Evolutionary conservation across 2,797 vertebrate genomes (phyloP), one percentile per base, ranked within the genome.

Genomic region (Eutrigla gurnardus): DNA sequence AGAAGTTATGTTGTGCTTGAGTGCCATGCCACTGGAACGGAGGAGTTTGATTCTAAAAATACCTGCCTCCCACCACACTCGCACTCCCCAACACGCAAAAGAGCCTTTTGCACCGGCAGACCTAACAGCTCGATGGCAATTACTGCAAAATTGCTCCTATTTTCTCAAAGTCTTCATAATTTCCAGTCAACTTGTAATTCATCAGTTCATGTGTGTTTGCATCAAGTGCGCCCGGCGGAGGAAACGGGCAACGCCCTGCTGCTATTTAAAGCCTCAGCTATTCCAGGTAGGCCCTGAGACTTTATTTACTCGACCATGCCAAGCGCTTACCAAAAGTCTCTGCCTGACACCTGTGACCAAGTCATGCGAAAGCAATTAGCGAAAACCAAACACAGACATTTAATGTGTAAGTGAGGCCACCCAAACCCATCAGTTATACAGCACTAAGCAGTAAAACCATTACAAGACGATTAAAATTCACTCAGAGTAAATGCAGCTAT

Each of bases 161-260:
- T 93, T 93, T 92, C 85, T 92, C 78, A 55, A 81, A 79, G 84
- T 80, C 88, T 91, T 95, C 92, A 94, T 88, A 90, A 93, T 95
- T 95, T 95, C 94, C 94, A 94, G 91, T 93, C 83, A 93, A 88
- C 89, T 92, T 93, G 84, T 91, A 93, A 92, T 93, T 94, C 92
- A 91, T 92, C 88, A 90, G 90, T 86, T 88, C 69, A 54, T 85
- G 80, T 86, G 89, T 92, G 88, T 91, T 89, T 90, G 92, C 84
- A 89, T 92, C 85, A 73, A 86, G 82, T 67, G 76, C 73, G 81
- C 62, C 25, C 65, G 58, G 52, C 11, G n/a, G 75, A 89, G 93
- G 90, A 94, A 91, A 79, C 9, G 72, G 91, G 82, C 43, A 67
- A 89, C 86, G 84, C 93, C 93, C 89, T 55, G 54, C 75, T 9